These are phyloP conservation scores for Cetonia aurata DNA, from an alignment of 2,888 invertebrate species.

Conservation along the genomic window DNA sequence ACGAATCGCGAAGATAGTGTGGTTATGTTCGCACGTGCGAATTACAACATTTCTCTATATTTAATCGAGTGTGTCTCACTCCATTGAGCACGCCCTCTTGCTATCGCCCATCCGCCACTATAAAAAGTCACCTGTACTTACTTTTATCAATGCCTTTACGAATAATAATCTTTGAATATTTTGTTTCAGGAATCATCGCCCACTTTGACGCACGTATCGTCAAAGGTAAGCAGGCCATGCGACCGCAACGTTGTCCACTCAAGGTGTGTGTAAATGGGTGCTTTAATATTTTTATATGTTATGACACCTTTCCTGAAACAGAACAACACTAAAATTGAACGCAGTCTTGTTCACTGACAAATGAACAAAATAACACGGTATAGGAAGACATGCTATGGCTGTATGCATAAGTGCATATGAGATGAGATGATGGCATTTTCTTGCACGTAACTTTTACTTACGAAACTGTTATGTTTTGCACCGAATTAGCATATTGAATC, in stretches of 20 bases:
- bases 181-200: conserved; percentile 83
- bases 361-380: conserved; percentile 25
- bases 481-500: background rate
- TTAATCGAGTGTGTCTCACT: too few species aligned
- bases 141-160: too few species aligned
- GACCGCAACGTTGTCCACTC: conserved; percentile 67
- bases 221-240: conserved; percentile 78
- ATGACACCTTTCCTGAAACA: conserved; percentile 16
- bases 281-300: conserved; percentile 49
- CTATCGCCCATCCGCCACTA: too few species aligned
- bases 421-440: conserved; percentile 8
- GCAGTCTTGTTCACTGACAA: background rate
- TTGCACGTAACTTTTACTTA: conserved; percentile 20
- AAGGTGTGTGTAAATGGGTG: conserved; percentile 66
- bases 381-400: conserved; percentile 21
- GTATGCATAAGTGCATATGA: conserved; percentile 29
- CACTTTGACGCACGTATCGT: conserved; percentile 82
- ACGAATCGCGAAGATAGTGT: too few species aligned
- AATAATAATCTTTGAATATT: conserved; percentile 58
- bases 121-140: too few species aligned
- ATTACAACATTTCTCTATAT: too few species aligned
- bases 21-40: too few species aligned
- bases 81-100: too few species aligned
- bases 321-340: conserved; percentile 23
- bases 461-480: conserved; percentile 15